Evolutionary conservation across 2,797 vertebrate genomes (phyloP).

Genomic region (Peromyscus attwateri): DNA sequence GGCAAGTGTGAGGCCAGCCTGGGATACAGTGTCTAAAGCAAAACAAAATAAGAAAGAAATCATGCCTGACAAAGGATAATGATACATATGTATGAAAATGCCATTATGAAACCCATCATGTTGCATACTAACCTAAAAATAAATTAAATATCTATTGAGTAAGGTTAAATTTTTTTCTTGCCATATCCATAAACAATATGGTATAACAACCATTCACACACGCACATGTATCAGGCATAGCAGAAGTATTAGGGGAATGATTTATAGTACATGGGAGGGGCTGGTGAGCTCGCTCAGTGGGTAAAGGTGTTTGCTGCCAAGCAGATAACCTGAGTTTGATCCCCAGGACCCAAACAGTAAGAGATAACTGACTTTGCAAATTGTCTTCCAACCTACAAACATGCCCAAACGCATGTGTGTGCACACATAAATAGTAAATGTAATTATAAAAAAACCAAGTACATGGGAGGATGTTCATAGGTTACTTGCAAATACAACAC

Average conservation of each 20-base stretch:
- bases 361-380: background rate
- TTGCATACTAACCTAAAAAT: background rate
- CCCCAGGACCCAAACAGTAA: background rate
- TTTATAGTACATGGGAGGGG: background rate
- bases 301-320: background rate
- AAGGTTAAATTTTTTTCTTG: background rate
- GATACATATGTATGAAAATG: background rate
- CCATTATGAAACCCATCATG: background rate
- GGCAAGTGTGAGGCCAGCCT: background rate
- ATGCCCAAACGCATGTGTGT: background rate
- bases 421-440: background rate
- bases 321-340: background rate
- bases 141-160: background rate
- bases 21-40: background rate
- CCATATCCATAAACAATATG: background rate
- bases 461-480: background rate
- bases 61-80: background rate
- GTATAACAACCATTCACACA: background rate
- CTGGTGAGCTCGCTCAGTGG: background rate
- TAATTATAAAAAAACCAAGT: background rate
- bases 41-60: background rate
- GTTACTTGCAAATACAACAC: background rate
- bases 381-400: background rate
- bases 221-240: background rate
- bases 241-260: background rate